Base-by-base conservation (phyloP, 2,797 vertebrate genomes). In the Peromyscus attwateri region DNA sequence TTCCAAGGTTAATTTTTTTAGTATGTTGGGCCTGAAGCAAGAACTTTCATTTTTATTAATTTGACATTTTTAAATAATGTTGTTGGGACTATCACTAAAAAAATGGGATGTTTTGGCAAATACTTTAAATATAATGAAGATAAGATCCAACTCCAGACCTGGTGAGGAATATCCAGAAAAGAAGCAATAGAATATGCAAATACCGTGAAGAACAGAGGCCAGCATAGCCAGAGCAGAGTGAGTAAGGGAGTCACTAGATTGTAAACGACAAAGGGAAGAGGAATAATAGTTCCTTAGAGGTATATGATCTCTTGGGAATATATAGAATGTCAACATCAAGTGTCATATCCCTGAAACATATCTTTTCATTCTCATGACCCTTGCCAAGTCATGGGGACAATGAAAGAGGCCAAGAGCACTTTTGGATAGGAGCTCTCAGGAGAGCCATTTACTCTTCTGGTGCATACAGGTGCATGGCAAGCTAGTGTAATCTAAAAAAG, bases 31-130 rank as follows among this genome's bases (percentile, higher is more conserved):
- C 0, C 25, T 85, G 43, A 92, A 84, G 80, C 6, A 66, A 92
- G 10, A 64, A 66, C 8, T 62, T 94, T 92, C 82, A 92, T 73
- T 5, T 73, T 97, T 66, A 79, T 29, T 62, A 43, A 64, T 64
- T 82, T 64, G 25, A 29, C 17, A 31, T 57, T 43, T 43, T 83
- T 64, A 83, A 43, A 8, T 43, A 62, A 40, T 62, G 57, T 7
- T 34, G 37, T 64, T 64, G 64, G 8, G 4, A 64, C 81, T 43
- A 21, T 1, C 62, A 46, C 27, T 14, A 34, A 79, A 79, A 84
- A 43, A 40, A 52, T 62, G 29, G 10, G 29, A 21, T 49, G 10
- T 34, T 68, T 85, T 66, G 16, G 3, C 46, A 84, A 34, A 66
- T 31, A 68, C 10, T 82, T 85, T 87, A 89, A 71, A 40, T 60